phyloP scores from a whole-genome alignment of 2,888 invertebrate genomes.

The Eledone cirrhosa region DNA sequence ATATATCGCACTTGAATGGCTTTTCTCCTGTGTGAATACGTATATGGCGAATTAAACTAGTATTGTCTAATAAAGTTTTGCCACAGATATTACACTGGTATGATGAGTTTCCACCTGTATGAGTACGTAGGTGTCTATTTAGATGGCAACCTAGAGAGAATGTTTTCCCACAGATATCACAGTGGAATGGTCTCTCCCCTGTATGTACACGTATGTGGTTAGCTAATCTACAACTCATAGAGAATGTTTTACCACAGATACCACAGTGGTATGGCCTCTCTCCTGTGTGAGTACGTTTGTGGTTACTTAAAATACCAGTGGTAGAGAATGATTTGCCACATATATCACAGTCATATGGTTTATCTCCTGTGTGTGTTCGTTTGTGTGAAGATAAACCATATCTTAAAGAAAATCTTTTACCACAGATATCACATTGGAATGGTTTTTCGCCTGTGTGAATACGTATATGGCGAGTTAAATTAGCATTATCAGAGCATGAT shows the following conservation, averaged over 20 bases:
- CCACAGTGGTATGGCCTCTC: neutral
- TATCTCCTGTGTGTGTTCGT: neutral
- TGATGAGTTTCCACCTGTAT: neutral
- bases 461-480: neutral
- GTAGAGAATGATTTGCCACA: conserved; percentile 1
- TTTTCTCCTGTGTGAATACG: conserved; percentile 9
- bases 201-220: neutral
- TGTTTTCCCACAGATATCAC: neutral
- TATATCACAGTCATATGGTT: neutral
- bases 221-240: neutral
- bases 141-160: neutral
- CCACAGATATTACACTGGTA: conserved; percentile 1
- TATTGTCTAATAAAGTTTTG: neutral
- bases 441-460: neutral
- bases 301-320: neutral
- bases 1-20: too few species aligned
- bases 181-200: neutral
- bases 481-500: neutral
- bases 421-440: conserved; percentile 16
- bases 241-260: neutral
- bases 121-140: neutral
- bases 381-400: neutral
- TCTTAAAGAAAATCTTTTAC: neutral
- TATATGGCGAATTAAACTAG: neutral
- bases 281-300: neutral